phyloP scores from a whole-genome alignment of 2,797 vertebrate species.

The Xenentodon cancila region DNA sequence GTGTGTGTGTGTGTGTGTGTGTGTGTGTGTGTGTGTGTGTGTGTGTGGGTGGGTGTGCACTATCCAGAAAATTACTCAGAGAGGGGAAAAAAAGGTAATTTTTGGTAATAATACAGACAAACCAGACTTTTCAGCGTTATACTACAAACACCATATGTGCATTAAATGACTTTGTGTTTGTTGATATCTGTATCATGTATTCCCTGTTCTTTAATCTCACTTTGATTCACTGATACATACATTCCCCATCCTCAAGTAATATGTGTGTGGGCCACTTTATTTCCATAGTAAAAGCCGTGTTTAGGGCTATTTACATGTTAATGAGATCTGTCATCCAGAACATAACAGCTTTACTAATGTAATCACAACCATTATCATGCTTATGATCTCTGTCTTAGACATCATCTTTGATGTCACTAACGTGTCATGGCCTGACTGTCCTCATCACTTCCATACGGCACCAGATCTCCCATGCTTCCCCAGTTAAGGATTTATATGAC shows the following conservation, averaged over 20 bases:
- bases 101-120: conserved; percentile 32
- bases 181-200: conserved; percentile 54
- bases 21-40: conserved; percentile 10
- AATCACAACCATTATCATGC: conserved; percentile 69
- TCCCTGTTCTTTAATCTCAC: conserved; percentile 46
- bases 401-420: conserved; percentile 63
- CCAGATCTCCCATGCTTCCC: conserved; percentile 27
- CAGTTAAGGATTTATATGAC: conserved; percentile 24
- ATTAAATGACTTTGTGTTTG: conserved; percentile 49
- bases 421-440: conserved; percentile 43
- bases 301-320: conserved; percentile 68
- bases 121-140: conserved; percentile 12
- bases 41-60: neutral
- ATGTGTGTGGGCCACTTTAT: conserved; percentile 30
- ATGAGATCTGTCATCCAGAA: conserved; percentile 69
- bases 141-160: neutral
- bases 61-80: conserved; percentile 54
- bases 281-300: conserved; percentile 47
- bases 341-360: conserved; percentile 66
- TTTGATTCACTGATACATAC: conserved; percentile 32
- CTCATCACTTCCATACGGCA: conserved; percentile 10
- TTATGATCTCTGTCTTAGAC: conserved; percentile 62
- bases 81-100: conserved; percentile 29
- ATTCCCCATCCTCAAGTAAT: neutral
- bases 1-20: neutral